Percentiles rank a stretch among this genome's conserved stretches.
These are phyloP conservation scores for Ficedula albicollis DNA, from an alignment of 2,797 vertebrate species.

Conservation along the genomic window DNA sequence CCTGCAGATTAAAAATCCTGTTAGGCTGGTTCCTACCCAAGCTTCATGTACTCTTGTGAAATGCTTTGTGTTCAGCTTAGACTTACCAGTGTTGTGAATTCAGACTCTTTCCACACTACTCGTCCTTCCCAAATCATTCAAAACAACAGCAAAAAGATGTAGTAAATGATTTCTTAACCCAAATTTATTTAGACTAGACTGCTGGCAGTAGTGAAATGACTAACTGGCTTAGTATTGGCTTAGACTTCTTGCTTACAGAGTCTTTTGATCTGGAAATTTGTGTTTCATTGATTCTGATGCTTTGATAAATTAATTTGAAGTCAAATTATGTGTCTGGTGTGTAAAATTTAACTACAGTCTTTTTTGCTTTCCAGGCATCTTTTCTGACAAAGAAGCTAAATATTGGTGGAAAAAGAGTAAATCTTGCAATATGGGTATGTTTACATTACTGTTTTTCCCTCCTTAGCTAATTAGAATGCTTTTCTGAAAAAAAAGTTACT, in stretches of 20 bases:
- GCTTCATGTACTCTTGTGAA: not conserved
- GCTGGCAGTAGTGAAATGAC: not conserved
- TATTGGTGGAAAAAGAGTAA: slow-evolving; percentile 97
- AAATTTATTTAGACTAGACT: not conserved
- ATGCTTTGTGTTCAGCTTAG: not conserved
- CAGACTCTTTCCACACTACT: not conserved
- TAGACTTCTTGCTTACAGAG: not conserved
- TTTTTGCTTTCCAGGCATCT: slow-evolving; percentile 85
- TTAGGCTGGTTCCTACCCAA: not conserved
- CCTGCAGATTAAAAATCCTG: not conserved
- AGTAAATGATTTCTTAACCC: not conserved
- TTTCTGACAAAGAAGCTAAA: slow-evolving; percentile 99
- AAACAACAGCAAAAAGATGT: not conserved
- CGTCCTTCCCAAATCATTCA: not conserved
- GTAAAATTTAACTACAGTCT: not conserved
- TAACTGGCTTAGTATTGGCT: slow-evolving; percentile 1
- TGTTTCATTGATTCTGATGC: not conserved
- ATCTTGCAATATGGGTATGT: slow-evolving; percentile 97
- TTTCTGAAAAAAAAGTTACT: not conserved
- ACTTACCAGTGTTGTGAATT: not conserved
- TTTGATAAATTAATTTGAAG: not conserved
- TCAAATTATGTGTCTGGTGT: not conserved
- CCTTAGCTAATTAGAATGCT: not conserved
- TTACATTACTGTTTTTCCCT: not conserved
- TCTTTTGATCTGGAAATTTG: not conserved